Conservation (phyloP, 2,113 vertebrate species). For the Asarcornis scutulata region DNA sequence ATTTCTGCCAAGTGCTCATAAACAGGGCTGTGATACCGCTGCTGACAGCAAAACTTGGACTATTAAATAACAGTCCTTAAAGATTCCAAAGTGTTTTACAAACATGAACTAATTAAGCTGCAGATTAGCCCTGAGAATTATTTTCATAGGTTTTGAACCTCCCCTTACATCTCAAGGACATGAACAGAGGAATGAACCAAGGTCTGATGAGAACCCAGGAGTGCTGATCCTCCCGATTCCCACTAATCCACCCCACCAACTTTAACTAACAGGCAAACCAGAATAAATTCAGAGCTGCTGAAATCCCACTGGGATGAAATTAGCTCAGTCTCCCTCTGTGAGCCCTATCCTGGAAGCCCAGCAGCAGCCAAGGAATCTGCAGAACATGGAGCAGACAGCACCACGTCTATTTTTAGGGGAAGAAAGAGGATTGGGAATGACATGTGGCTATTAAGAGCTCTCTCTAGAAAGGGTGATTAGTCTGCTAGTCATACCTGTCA, state of each 20-base stretch:
- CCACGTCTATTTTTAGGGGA: background rate
- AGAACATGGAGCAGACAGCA: background rate
- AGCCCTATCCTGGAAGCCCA: background rate
- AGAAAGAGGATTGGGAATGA: background rate
- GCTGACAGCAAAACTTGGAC: background rate
- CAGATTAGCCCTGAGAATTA: background rate
- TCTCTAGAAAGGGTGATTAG: background rate
- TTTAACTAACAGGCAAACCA: background rate
- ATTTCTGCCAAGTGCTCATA: conserved; percentile 16
- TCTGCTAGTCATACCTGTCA: background rate
- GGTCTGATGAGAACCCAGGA: background rate
- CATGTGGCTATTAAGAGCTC: background rate
- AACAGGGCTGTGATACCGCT: background rate
- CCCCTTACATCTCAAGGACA: background rate
- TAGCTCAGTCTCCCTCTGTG: background rate
- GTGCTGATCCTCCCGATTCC: background rate
- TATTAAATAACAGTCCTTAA: conserved; percentile 27
- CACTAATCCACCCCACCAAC: background rate
- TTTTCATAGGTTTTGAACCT: conserved; percentile 4
- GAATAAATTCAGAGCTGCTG: background rate
- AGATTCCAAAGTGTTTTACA: conserved; percentile 10
- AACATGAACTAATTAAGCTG: conserved; percentile 33
- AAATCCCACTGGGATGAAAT: background rate
- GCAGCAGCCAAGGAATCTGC: background rate
- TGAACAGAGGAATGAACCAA: background rate